Percentiles rank a stretch among this genome's conserved stretches.
Evolutionary conservation across 1,140 invertebrate genomes (phyloP).

Genomic region (Magallana gigas): DNA sequence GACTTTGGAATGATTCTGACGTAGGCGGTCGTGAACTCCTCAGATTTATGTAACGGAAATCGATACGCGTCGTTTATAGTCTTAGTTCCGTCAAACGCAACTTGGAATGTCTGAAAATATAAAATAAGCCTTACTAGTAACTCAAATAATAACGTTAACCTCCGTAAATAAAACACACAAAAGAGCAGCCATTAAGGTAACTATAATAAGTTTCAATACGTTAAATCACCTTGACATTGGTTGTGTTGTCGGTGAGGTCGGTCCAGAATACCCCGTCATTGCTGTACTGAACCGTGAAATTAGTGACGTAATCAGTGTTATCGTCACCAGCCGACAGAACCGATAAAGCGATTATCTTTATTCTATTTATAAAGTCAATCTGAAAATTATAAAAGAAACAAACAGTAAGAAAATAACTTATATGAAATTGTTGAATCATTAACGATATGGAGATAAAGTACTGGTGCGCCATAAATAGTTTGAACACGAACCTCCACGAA

Average conservation of each 20-base stretch:
- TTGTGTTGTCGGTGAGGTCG: slow-evolving; percentile 14
- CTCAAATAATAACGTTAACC: too few species aligned
- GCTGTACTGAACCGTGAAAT: slow-evolving; percentile 33
- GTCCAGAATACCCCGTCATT: slow-evolving; percentile 22
- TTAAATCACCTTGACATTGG: background rate
- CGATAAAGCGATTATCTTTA: background rate
- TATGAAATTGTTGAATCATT: too few species aligned
- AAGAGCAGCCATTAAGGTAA: too few species aligned
- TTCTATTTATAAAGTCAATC: slow-evolving; percentile 26
- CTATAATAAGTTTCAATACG: too few species aligned
- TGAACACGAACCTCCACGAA: slow-evolving; percentile 21
- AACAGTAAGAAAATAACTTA: background rate
- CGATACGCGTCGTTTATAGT: background rate
- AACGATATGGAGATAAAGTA: too few species aligned
- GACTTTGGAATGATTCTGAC: slow-evolving; percentile 37
- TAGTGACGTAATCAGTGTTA: slow-evolving; percentile 44
- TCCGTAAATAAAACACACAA: too few species aligned
- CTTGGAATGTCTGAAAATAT: slow-evolving; percentile 30
- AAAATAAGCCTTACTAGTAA: background rate
- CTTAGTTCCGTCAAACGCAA: slow-evolving; percentile 38
- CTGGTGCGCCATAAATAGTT: background rate
- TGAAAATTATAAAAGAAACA: background rate
- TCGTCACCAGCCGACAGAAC: slow-evolving; percentile 6
- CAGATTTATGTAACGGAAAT: background rate
- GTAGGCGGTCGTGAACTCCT: slow-evolving; percentile 4